Evolutionary conservation across 1,140 invertebrate species (phyloP).

Genomic region (Drosophila setifemur): DNA sequence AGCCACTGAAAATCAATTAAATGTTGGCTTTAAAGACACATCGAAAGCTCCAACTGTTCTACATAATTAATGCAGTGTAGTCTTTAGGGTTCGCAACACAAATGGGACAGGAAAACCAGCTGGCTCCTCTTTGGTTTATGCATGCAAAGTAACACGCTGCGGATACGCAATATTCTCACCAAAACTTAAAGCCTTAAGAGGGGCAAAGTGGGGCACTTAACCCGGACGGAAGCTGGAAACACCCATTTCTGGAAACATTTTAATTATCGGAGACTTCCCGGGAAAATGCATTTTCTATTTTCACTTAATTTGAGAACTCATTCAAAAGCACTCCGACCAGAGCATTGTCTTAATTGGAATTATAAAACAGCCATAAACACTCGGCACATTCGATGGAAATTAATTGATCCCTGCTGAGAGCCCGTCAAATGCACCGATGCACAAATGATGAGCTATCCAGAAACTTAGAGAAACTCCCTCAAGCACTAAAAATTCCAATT

Average conservation of each 20-base stretch:
- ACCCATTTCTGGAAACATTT: not conserved
- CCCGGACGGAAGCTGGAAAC: not conserved
- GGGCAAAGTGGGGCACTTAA: too few relatives aligned
- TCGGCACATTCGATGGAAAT: conserved; percentile 62
- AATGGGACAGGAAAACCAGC: conserved; percentile 48
- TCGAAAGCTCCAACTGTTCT: conserved; percentile 6
- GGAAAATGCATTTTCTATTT: conserved; percentile 9
- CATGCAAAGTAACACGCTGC: conserved; percentile 70
- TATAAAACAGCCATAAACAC: conserved; percentile 67
- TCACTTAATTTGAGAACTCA: conserved; percentile 19
- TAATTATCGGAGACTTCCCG: conserved; percentile 2
- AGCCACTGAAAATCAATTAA: conserved; percentile 33
- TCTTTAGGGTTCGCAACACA: conserved; percentile 33
- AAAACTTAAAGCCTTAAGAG: conserved; percentile 35
- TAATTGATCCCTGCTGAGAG: conserved; percentile 72
- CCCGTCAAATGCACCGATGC: conserved; percentile 66
- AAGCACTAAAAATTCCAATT: conserved; percentile 61
- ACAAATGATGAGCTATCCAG: conserved; percentile 43
- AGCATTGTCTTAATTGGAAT: conserved; percentile 54
- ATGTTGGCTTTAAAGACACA: conserved; percentile 11
- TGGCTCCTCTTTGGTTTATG: conserved; percentile 49
- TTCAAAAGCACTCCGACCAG: conserved; percentile 10
- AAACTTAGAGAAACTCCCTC: conserved; percentile 25
- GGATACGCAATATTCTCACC: conserved; percentile 51
- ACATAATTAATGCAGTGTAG: conserved; percentile 64